A percentile compares a stretch with the other conserved stretches of the same genome.
These are phyloP conservation scores for Scartelaos histophorus DNA, from an alignment of 2,113 vertebrate genomes.

Conservation along the genomic window DNA sequence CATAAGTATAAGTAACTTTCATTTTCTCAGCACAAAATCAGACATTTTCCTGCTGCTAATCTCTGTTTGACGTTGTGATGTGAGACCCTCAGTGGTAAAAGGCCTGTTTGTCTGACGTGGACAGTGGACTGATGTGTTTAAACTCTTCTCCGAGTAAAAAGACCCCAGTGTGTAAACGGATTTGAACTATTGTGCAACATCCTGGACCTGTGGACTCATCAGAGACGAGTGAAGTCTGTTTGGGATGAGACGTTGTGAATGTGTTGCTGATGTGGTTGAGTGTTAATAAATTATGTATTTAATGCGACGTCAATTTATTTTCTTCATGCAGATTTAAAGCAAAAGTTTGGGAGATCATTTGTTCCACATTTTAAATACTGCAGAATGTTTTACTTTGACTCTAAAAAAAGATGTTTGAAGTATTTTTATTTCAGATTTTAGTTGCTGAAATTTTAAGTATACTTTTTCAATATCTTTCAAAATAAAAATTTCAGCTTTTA, in stretches of 20 bases:
- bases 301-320: neutral
- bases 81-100: neutral
- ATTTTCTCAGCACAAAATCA: too few species aligned
- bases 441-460: too few species aligned
- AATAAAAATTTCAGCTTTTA: too few species aligned
- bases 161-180: neutral
- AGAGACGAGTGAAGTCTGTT: neutral
- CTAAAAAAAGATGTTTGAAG: too few species aligned
- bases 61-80: neutral
- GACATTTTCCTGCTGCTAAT: neutral
- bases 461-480: too few species aligned
- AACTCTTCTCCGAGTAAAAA: neutral
- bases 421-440: too few species aligned
- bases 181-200: constrained; percentile 2
- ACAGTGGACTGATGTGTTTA: neutral
- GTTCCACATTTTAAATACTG: too few species aligned
- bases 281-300: constrained; percentile 36
- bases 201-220: neutral
- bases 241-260: neutral
- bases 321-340: too few species aligned
- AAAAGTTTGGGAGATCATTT: too few species aligned
- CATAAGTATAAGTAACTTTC: too few species aligned
- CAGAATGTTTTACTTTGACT: too few species aligned
- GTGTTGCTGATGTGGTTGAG: neutral
- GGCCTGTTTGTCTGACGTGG: neutral